Evolutionary conservation across 2,888 invertebrate genomes (phyloP).

Genomic region (Boloria selene): DNA sequence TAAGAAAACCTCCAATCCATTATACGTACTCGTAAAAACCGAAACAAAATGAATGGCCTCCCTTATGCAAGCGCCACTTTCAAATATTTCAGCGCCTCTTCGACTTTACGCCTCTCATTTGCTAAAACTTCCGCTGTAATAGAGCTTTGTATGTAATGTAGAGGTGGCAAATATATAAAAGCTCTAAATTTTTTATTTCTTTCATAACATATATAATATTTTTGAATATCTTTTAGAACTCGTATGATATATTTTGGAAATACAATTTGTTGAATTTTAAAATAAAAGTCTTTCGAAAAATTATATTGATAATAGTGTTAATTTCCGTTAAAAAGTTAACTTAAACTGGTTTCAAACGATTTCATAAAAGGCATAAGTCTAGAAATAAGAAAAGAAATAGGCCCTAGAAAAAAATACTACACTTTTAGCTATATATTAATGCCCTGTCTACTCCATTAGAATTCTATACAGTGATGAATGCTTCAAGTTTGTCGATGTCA

Average conservation of each 20-base stretch:
- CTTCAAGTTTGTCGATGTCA: slow-evolving; percentile 73
- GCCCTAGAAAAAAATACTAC: background rate
- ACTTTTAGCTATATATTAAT: background rate
- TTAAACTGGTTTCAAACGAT: too few species aligned
- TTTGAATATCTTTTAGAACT: too few species aligned
- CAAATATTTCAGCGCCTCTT: slow-evolving; percentile 60
- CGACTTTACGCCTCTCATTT: slow-evolving; percentile 68
- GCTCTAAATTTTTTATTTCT: background rate
- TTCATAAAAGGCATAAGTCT: too few species aligned
- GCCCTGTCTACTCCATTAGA: slow-evolving; percentile 12
- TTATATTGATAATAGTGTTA: too few species aligned
- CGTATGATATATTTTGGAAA: too few species aligned
- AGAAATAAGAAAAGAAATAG: too few species aligned
- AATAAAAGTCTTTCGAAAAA: too few species aligned
- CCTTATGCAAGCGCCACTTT: slow-evolving; percentile 44
- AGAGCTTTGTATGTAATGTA: slow-evolving; percentile 47
- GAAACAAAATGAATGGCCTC: slow-evolving; percentile 34
- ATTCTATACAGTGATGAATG: slow-evolving; percentile 65
- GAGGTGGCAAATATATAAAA: slow-evolving; percentile 41
- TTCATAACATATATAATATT: background rate
- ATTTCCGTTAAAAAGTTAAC: too few species aligned
- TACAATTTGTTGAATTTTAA: too few species aligned
- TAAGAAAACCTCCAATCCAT: slow-evolving; percentile 13
- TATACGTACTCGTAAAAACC: slow-evolving; percentile 18
- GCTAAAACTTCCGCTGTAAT: slow-evolving; percentile 68